Evolutionary conservation across 2,888 invertebrate species (phyloP), one percentile per base, ranked within the genome.

Genomic region (Polyploca ridens): DNA sequence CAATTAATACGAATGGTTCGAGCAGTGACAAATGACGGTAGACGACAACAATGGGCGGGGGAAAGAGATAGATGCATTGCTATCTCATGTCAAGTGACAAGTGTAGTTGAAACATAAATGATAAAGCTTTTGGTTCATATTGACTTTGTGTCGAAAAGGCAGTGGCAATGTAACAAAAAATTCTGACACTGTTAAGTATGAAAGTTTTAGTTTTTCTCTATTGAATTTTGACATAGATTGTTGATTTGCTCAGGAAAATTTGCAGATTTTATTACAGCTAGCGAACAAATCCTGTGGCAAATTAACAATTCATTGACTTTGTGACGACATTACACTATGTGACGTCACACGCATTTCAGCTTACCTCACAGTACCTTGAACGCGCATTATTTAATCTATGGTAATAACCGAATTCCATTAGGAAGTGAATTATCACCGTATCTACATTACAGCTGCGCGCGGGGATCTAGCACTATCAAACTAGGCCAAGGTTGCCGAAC

Each of bases 401-500:
- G 70, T 67, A 71, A 67, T 69, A 64, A 66, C 69, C 66, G 73
- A 79, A 77, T 71, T 72, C 68, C 72, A 79, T 85, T 86, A 88
- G 90, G 90, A 90, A 89, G 87, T 87, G 82, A 79, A 83, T 82
- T 83, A 85, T 83, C 83, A 78, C 62, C 78, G 79, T 84, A 83
- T 83, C 84, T 81, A 76, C 76, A 69, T 68, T 74, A 77, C 79
- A 81, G 82, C 80, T 81, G 85, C 79, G 67, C 69, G 78, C 69
- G 71, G 80, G 77, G 78, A 83, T 80, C 81, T 80, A 77, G 73
- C 76, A 78, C 77, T 88, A 90, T 89, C 89, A 82, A 90, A 86
- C 76, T 91, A 76, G 91, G 91, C 89, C 92, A 92, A 92, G 92
- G 92, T 86, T 85, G 74, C 64, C 75, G 78, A 54, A 54, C 54